Base-by-base conservation (phyloP, 2,797 vertebrate genomes). In the Sebastes reedi region DNA sequence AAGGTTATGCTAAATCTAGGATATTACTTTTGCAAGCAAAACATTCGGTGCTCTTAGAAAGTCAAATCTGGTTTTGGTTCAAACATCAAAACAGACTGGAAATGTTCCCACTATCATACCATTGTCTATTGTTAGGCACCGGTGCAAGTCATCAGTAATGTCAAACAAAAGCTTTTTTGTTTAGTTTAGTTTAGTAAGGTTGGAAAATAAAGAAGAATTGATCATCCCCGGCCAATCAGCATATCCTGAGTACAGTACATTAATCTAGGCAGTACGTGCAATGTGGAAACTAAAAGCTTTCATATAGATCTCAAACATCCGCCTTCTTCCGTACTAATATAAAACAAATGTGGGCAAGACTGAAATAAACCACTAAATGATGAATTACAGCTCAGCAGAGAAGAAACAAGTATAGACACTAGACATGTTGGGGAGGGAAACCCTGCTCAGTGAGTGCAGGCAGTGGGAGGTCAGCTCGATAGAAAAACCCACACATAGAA, bases 321-420 rank as follows among this genome's bases (percentile, higher is more conserved):
- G 2, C 61, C 32, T 12, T 54, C 77, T 84, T 75, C 56, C 16
- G 0, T 20, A 65, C 71, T 77, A 80, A 85, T 67, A 60, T 12
- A 80, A 90, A 86, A 80, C 78, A 90, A 92, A 88, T 81, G 69
- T 85, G 62, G 32, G 65, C 36, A 66, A 74, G 61, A 66, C 62
- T 30, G 59, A 83, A 87, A 81, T 58, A 72, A 84, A 85, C 55
- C 75, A 11, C 58, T 82, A 78, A 84, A 80, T 76, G 79, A 80
- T 86, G 18, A 86, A 90, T 88, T 78, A 68, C 20, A 5, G 77
- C 75, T 77, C 78, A 69, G 79, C 61, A 56, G 83, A 81, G 68
- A 14, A 84, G 72, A 88, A 74, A 84, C 67, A 67, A 80, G 25
- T 78, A 68, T 76, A 87, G 88, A 86, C 69, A 75, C 67, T 64